Percentiles rank a stretch among this genome's conserved stretches.
phyloP scores from a whole-genome alignment of 2,888 invertebrate genomes.

The Volucella inflata region DNA sequence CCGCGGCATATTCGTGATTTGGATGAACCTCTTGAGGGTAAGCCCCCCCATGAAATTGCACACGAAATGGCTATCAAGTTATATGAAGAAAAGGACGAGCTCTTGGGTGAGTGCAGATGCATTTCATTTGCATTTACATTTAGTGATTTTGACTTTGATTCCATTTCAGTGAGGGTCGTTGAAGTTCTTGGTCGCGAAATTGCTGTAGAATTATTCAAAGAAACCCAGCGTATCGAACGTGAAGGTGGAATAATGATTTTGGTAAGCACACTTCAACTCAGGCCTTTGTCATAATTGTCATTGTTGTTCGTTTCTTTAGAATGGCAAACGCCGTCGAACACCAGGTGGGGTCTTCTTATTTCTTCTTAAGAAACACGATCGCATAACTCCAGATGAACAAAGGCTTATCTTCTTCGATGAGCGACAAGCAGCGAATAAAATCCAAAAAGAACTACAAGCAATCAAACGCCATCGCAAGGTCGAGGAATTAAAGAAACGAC shows the following conservation, averaged over 20 bases:
- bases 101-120: conserved; percentile 86
- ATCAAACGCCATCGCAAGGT: conserved; percentile 87
- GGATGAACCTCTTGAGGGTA: conserved; percentile 83
- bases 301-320: conserved; percentile 80
- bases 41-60: conserved; percentile 84
- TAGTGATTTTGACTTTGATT: conserved; percentile 1
- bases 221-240: conserved; percentile 92
- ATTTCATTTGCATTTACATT: conserved; percentile 31
- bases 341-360: conserved; percentile 94
- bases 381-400: conserved; percentile 87
- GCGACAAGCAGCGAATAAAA: conserved; percentile 85
- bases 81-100: conserved; percentile 89
- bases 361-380: conserved; percentile 89
- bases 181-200: conserved; percentile 89
- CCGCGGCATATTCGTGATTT: conserved; percentile 86
- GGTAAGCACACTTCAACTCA: conserved; percentile 84
- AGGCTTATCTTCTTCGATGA: conserved; percentile 89
- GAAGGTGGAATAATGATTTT: conserved; percentile 94
- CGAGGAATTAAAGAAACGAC: conserved; percentile 87
- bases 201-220: conserved; percentile 89
- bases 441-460: conserved; percentile 85
- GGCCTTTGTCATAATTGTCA: not conserved
- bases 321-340: conserved; percentile 91
- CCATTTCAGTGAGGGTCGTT: conserved; percentile 87
- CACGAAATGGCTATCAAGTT: conserved; percentile 90